phyloP scores from a whole-genome alignment of 37 sponge, comb jelly and placozoan genomes.

The Geodia barretti region DNA sequence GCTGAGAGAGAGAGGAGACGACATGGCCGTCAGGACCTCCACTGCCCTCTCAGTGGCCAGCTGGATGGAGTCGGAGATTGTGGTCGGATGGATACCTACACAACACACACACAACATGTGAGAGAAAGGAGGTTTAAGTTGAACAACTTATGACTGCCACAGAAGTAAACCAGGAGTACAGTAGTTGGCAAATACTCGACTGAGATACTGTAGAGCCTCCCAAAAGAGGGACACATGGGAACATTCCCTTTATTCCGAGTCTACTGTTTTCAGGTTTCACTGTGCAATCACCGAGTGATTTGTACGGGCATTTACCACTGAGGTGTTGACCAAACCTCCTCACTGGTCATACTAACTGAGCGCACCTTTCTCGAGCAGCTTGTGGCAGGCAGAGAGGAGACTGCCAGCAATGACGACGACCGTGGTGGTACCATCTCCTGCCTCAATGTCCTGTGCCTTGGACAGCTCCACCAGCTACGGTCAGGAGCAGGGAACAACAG shows the following conservation, averaged over 20 bases:
- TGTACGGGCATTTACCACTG: too few relatives aligned
- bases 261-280: too few relatives aligned
- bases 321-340: too few relatives aligned
- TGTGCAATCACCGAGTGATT: too few relatives aligned
- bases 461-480: slow-evolving; percentile 98
- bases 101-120: too few relatives aligned
- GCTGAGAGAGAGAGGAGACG: slow-evolving; percentile 80
- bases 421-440: slow-evolving; percentile 98
- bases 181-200: too few relatives aligned
- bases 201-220: too few relatives aligned
- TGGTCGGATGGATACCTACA: slow-evolving; percentile 96
- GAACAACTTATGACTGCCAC: too few relatives aligned
- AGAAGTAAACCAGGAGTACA: too few relatives aligned
- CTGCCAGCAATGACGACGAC: slow-evolving; percentile 97
- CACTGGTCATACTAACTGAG: slow-evolving; percentile 1
- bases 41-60: slow-evolving; percentile 83
- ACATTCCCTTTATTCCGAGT: too few relatives aligned
- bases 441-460: slow-evolving; percentile 99
- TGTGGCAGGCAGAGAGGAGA: slow-evolving; percentile 84
- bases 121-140: too few relatives aligned
- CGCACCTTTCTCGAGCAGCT: slow-evolving; percentile 83
- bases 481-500: not conserved
- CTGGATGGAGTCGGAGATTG: slow-evolving; percentile 97
- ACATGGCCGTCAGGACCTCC: slow-evolving; percentile 83
- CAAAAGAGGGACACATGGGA: too few relatives aligned